Percentiles rank a stretch among this genome's conserved stretches.
Evolutionary conservation across 1,140 invertebrate species (phyloP).

Genomic region (Calliphora vicina): DNA sequence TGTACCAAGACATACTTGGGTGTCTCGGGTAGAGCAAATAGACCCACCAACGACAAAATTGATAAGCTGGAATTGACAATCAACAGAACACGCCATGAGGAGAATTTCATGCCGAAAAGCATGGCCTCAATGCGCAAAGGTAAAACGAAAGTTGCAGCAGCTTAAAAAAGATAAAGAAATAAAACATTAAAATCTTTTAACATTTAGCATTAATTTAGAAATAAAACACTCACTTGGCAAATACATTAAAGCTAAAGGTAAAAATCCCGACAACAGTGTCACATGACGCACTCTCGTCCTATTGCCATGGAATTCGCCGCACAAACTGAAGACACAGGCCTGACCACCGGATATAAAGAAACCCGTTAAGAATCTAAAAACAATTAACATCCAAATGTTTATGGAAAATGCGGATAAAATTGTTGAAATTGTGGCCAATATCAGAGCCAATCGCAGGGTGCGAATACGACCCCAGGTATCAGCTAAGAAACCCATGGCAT

Average conservation of each 20-base stretch:
- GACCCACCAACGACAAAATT: constrained; percentile 65
- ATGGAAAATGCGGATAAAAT: constrained; percentile 74
- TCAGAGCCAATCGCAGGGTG: constrained; percentile 73
- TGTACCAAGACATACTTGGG: constrained; percentile 77
- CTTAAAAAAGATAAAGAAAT: constrained; percentile 58
- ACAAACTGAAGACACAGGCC: constrained; percentile 72
- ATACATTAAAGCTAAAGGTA: constrained; percentile 72
- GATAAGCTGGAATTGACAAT: constrained; percentile 68
- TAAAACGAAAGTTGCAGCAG: constrained; percentile 71
- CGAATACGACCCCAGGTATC: constrained; percentile 77
- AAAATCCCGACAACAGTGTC: constrained; percentile 71
- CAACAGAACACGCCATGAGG: constrained; percentile 74
- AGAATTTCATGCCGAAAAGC: constrained; percentile 63
- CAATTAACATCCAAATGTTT: constrained; percentile 72
- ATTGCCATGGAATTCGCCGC: constrained; percentile 73
- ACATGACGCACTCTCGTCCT: constrained; percentile 61
- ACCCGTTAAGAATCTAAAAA: constrained; percentile 77
- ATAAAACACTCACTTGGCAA: constrained; percentile 67
- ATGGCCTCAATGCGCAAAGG: constrained; percentile 65
- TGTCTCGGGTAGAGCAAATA: constrained; percentile 74
- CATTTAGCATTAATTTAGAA: neutral
- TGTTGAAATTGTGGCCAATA: constrained; percentile 72
- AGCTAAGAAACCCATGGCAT: constrained; percentile 81
- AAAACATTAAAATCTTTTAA: neutral
- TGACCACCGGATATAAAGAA: constrained; percentile 74